Conservation (phyloP, 2,888 invertebrate genomes). For the Lithophane ornitopus region DNA sequence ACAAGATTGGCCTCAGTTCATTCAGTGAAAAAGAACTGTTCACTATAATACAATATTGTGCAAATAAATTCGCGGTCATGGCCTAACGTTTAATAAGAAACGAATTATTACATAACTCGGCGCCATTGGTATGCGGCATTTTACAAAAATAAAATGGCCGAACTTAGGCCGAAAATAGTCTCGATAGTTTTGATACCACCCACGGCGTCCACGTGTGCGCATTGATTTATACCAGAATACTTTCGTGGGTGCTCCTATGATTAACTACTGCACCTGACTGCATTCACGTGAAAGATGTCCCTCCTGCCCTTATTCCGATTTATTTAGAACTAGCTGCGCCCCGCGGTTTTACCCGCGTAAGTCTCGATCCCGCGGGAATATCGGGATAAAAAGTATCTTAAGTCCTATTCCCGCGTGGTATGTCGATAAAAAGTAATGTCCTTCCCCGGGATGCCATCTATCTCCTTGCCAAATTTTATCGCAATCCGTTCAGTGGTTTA, state of each 20-base stretch:
- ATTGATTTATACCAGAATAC: constrained; percentile 29
- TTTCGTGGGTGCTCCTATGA: constrained; percentile 2
- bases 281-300: no score
- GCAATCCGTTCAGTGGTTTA: no score
- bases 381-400: no score
- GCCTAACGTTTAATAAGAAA: constrained; percentile 54
- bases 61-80: constrained; percentile 59
- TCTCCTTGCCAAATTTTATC: no score
- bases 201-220: constrained; percentile 19
- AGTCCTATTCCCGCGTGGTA: no score
- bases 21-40: constrained; percentile 5
- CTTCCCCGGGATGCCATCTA: no score
- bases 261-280: background rate
- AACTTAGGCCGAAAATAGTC: constrained; percentile 66
- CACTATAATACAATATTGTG: background rate
- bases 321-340: no score
- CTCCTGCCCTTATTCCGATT: background rate
- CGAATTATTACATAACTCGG: constrained; percentile 59
- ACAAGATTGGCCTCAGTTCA: background rate
- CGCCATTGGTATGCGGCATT: constrained; percentile 68
- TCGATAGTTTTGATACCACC: constrained; percentile 25
- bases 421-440: no score
- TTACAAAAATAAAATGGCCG: constrained; percentile 68
- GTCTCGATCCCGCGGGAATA: no score
- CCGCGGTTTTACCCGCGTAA: no score